Percentiles rank a stretch among this genome's conserved stretches.
These are phyloP conservation scores for Atta colombica DNA, from an alignment of 1,140 invertebrate species.

Conservation along the genomic window DNA sequence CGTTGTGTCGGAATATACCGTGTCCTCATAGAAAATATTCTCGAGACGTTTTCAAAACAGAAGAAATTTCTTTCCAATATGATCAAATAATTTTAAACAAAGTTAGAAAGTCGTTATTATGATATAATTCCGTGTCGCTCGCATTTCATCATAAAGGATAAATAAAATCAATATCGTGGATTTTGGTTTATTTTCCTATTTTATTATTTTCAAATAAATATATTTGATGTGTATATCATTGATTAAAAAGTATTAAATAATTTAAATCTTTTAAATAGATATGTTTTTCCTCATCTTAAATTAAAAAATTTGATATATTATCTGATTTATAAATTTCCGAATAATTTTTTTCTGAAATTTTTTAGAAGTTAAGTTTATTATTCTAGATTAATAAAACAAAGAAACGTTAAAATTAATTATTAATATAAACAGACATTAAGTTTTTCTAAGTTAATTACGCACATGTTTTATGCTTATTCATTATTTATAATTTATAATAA, in stretches of 20 bases:
- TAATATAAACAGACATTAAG: not conserved
- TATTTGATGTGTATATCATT: not conserved
- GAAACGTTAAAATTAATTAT: conserved; percentile 1
- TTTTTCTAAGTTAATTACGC: not conserved
- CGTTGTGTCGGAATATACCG: not conserved
- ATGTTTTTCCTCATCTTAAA: not conserved
- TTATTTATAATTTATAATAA: not conserved
- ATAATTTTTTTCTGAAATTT: not conserved
- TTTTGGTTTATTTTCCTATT: not conserved
- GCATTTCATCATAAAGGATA: not conserved
- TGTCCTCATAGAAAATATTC: not conserved
- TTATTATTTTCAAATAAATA: not conserved
- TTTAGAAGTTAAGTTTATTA: not conserved
- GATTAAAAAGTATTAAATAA: not conserved
- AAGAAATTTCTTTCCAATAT: not conserved
- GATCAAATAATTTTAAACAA: conserved; percentile 13
- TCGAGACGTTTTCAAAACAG: not conserved
- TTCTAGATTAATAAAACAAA: not conserved
- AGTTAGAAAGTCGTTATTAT: not conserved
- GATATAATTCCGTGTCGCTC: not conserved
- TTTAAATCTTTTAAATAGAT: not conserved
- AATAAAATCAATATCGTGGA: not conserved
- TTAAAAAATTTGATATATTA: not conserved
- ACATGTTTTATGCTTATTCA: not conserved
- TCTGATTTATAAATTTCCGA: not conserved